These are phyloP conservation scores for Yponomeuta malinellus DNA, from an alignment of 2,888 invertebrate species.

Conservation along the genomic window DNA sequence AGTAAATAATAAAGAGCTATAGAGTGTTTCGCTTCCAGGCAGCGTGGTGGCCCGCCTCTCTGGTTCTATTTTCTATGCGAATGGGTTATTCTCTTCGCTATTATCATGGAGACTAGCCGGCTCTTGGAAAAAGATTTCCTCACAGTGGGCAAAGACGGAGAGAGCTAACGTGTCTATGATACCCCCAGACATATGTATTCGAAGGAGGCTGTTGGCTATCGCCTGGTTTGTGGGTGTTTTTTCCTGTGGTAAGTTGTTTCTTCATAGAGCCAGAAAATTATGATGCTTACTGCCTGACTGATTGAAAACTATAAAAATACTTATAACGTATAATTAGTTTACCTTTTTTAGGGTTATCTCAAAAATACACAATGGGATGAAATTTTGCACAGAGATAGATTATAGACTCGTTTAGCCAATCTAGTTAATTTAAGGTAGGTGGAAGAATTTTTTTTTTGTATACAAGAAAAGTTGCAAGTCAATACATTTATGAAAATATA, in stretches of 20 bases:
- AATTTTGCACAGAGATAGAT: no score
- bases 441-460: no score
- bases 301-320: no score
- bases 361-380: no score
- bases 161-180: background rate
- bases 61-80: conserved; percentile 53
- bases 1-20: background rate
- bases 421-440: no score
- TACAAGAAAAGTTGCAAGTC: no score
- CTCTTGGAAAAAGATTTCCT: conserved; percentile 33
- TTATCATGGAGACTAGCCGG: conserved; percentile 39
- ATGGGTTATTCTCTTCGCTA: conserved; percentile 38
- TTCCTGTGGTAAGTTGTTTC: conserved; percentile 6
- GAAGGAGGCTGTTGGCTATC: background rate
- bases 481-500: no score
- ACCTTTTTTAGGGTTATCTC: no score
- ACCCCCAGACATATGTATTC: background rate
- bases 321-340: no score
- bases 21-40: conserved; percentile 6
- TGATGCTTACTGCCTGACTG: background rate
- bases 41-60: conserved; percentile 42
- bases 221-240: background rate
- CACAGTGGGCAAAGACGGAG: conserved; percentile 33
- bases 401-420: no score
- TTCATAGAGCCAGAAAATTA: background rate